Base-by-base conservation (phyloP, 2,113 vertebrate species). In the Pipa parva region DNA sequence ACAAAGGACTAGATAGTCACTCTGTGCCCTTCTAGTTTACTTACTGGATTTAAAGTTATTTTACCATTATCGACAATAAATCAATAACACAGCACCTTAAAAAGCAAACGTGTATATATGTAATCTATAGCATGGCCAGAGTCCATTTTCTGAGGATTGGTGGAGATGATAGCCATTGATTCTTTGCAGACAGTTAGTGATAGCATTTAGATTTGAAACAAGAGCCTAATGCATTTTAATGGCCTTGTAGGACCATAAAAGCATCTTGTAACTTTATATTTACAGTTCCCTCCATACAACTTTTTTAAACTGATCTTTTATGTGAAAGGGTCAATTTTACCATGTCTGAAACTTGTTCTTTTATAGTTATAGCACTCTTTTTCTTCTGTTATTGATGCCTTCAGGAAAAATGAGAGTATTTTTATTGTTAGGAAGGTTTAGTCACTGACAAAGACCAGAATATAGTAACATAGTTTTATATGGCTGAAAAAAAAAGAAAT, bases 111-210 rank as follows among this genome's bases (percentile, higher is more conserved):
- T 26, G 4, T 22, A 7, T 15, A 7, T 21, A 1, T 49, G 46
- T 20, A 22, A 7, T 49, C 27, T 24, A 46, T 42, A 5, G n/a
- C 42, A 24, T 26, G 22, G 13, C 24, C 4, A 31, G 22, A 56
- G 31, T 33, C 63, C 7, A 29, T 64, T 55, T 64, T 55, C n/a
- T n/a, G n/a, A 54, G 29, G 51, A 57, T 45, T 48, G 46, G 8
- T 18, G 42, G 63, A 48, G 29, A 37, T 56, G 37, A 57, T 57
- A 60, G n/a, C 2, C 26, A 29, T 20, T 63, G 68, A 45, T 62
- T 26, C 9, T 27, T 48, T 1, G 26, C 26, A 64, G 1, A 4
- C 10, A 10, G 59, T 57, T 1, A 1, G 42, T 42, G 15, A 52
- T 64, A 15, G 18, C 2, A 29, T 31, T 25, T 20, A 67, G 42